These are phyloP conservation scores for Campopleginae sp. DNA, from an alignment of 2,888 invertebrate species.

Conservation along the genomic window DNA sequence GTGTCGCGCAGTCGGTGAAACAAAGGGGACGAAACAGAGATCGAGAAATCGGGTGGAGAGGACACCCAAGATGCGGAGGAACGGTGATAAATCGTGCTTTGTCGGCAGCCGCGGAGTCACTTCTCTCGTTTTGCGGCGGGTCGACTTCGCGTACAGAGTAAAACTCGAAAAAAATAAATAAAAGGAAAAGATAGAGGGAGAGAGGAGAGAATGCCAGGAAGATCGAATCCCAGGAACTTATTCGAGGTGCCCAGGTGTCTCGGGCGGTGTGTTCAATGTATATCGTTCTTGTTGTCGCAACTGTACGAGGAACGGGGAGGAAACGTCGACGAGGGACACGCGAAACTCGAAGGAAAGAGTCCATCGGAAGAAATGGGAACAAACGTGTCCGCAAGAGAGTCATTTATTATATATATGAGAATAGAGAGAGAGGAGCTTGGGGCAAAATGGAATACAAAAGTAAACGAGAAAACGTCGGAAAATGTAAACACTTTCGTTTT, in stretches of 20 bases:
- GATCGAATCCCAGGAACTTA: conserved; percentile 68
- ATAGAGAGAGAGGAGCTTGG: background rate
- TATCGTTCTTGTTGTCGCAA: conserved; percentile 48
- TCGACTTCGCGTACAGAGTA: conserved; percentile 34
- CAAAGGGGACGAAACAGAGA: conserved; percentile 34
- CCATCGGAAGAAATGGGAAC: conserved; percentile 50
- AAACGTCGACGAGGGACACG: conserved; percentile 26
- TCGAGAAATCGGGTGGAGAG: conserved; percentile 58
- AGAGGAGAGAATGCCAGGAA: conserved; percentile 32
- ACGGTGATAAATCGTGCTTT: conserved; percentile 66
- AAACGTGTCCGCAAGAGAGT: conserved; percentile 46
- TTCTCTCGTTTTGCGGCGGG: conserved; percentile 59
- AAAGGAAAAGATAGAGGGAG: conserved; percentile 12
- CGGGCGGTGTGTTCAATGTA: conserved; percentile 50
- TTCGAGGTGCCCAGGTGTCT: conserved; percentile 65
- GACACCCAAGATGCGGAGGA: conserved; percentile 65
- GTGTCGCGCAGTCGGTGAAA: conserved; percentile 24
- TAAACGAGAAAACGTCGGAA: background rate
- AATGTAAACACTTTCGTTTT: background rate
- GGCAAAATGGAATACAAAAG: background rate
- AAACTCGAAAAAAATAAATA: conserved; percentile 21
- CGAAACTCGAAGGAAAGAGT: conserved; percentile 19
- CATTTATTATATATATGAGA: conserved; percentile 14
- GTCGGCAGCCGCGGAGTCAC: conserved; percentile 63
- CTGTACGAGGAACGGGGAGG: conserved; percentile 28